Evolutionary conservation across 2,797 vertebrate genomes (phyloP), one percentile per base, ranked within the genome.

Genomic region (Betta splendens): DNA sequence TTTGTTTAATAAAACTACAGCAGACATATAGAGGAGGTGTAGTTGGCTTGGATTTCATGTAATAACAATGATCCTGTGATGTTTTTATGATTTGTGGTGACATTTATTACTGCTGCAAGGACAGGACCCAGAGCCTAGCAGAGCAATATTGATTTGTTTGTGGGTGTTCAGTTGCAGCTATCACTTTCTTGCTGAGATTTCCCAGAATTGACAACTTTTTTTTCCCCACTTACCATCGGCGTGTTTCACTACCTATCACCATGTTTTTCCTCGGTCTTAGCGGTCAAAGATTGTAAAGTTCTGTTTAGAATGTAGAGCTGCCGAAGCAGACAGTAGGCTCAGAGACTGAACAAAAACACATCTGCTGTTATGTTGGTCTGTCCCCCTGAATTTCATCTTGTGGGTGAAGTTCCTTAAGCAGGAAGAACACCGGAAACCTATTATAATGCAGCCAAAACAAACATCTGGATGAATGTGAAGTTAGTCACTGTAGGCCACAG

Each of bases 171-270:
- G 80, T 69, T 80, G 54, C 46, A 68, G 84, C 72, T 84, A 84
- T 89, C 83, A 77, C 72, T 82, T 87, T 86, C 79, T 75, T 67
- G 53, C 77, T 61, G 57, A 74, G 69, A 75, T 85, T 90, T 90
- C 81, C 86, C 84, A 81, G 83, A 88, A 90, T 68, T 48, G 48
- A 12, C 10, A 22, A 54, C 63, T 69, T 42, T 70, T 73, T 68
- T 76, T 59, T 17, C 43, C 61, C 15, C 12, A 6, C 35, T 84
- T 74, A 80, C 75, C 57, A 74, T 76, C 65, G 80, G 36, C 60
- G 59, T 64, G n/a, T n/a, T n/a, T n/a, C n/a, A n/a, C n/a, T n/a
- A n/a, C n/a, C n/a, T n/a, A n/a, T n/a, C n/a, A 49, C 21, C 49
- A 7, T 21, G 1, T 45, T 52, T 59, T 37, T 48, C 47, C 48